Evolutionary conservation across 2,888 invertebrate genomes (phyloP).

Genomic region (Eueremaeus valkanovi): DNA sequence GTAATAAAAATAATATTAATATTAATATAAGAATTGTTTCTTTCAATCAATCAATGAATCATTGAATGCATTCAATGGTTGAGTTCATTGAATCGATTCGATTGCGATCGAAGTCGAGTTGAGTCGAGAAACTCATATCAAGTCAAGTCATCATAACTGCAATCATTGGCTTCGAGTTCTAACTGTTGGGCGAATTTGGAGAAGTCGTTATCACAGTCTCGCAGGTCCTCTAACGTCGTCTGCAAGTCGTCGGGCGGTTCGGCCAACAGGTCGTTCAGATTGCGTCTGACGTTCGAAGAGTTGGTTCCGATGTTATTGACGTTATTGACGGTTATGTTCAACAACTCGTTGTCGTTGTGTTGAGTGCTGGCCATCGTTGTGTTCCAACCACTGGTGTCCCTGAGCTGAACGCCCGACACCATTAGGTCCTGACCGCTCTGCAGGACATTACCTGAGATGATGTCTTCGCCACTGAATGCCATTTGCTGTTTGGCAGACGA

Average conservation of each 20-base stretch:
- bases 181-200: slow-evolving; percentile 47
- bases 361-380: slow-evolving; percentile 13
- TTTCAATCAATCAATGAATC: no score
- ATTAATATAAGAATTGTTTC: neutral
- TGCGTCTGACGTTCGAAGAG: slow-evolving; percentile 40
- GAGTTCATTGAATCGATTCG: neutral
- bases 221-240: slow-evolving; percentile 47
- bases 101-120: neutral
- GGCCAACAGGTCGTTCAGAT: slow-evolving; percentile 43
- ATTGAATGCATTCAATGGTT: neutral
- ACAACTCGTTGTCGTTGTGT: slow-evolving; percentile 24
- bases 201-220: slow-evolving; percentile 49
- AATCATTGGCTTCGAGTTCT: slow-evolving; percentile 43
- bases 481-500: slow-evolving; percentile 28
- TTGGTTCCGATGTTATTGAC: slow-evolving; percentile 7
- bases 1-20: neutral
- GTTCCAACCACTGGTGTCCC: slow-evolving; percentile 10
- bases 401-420: slow-evolving; percentile 41
- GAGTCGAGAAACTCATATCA: neutral
- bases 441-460: slow-evolving; percentile 35
- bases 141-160: slow-evolving; percentile 30
- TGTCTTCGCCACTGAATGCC: slow-evolving; percentile 20
- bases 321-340: slow-evolving; percentile 13
- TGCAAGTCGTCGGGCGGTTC: slow-evolving; percentile 46
- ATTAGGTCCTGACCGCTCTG: slow-evolving; percentile 43